Conservation (phyloP, 2,888 invertebrate species). For the Urechis unicinctus region DNA sequence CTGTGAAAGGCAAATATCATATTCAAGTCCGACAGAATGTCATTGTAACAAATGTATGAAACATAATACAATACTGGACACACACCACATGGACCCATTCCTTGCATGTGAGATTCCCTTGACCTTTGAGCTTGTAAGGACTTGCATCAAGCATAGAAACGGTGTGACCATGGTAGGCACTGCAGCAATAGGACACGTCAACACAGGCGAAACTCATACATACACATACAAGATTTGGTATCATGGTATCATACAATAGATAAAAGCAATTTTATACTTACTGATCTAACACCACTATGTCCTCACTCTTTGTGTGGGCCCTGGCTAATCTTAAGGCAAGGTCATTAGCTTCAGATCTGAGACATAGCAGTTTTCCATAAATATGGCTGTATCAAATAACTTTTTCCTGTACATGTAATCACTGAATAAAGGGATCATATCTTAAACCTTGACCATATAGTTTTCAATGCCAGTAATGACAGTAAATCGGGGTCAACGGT, state of each 20-base stretch:
- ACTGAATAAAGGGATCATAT: not conserved
- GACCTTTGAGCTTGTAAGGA: constrained; percentile 93
- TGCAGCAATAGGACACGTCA: constrained; percentile 52
- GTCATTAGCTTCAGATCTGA: constrained; percentile 91
- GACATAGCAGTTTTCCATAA: constrained; percentile 6
- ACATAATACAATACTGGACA: constrained; percentile 1
- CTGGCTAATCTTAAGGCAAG: constrained; percentile 84
- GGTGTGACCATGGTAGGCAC: constrained; percentile 98
- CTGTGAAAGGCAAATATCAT: not conserved
- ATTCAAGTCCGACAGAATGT: not conserved
- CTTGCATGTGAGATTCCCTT: constrained; percentile 65
- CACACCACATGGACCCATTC: constrained; percentile 54
- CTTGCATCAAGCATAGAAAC: constrained; percentile 93
- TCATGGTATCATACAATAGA: no score
- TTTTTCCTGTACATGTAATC: not conserved
- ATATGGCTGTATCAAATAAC: not conserved
- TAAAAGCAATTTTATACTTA: no score
- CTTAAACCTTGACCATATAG: not conserved
- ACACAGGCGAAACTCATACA: no score
- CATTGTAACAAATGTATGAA: not conserved
- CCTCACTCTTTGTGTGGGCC: constrained; percentile 79
- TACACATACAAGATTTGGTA: no score
- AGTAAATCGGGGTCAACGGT: no score
- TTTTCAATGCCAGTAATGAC: no score
- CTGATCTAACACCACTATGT: constrained; percentile 93